Evolutionary conservation across 2,113 vertebrate species (phyloP).

Genomic region (Pangasianodon hypophthalmus): DNA sequence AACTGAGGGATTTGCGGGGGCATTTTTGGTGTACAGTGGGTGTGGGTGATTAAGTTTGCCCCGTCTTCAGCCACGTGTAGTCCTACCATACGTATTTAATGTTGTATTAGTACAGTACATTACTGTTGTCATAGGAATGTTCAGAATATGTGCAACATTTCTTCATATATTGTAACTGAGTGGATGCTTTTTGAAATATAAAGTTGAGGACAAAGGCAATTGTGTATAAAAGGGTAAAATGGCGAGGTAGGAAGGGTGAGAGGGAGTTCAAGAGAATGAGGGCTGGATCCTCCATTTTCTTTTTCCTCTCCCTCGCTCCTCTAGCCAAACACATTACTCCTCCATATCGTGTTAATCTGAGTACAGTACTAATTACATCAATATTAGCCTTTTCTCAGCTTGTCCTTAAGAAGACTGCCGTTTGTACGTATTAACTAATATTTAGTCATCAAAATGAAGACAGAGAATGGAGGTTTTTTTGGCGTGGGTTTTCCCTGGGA

Average conservation of each 20-base stretch:
- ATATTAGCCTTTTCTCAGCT: conserved; percentile 59
- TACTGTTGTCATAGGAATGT: conserved; percentile 93
- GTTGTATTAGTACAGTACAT: conserved; percentile 96
- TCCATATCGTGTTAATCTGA: conserved; percentile 60
- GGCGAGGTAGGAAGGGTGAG: conserved; percentile 18
- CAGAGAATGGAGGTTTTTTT: not conserved
- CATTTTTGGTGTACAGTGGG: conserved; percentile 58
- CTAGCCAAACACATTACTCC: conserved; percentile 42
- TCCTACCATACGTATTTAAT: conserved; percentile 77
- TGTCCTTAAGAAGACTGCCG: conserved; percentile 57
- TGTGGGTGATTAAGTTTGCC: conserved; percentile 46
- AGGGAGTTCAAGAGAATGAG: conserved; percentile 68
- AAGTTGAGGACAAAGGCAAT: conserved; percentile 72
- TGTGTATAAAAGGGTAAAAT: conserved; percentile 63
- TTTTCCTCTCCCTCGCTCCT: conserved; percentile 29
- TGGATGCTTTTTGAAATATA: conserved; percentile 74
- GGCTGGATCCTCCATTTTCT: conserved; percentile 84
- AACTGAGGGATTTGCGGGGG: conserved; percentile 42
- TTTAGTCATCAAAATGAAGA: conserved; percentile 55
- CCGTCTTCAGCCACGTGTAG: conserved; percentile 67
- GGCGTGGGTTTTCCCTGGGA: conserved; percentile 3
- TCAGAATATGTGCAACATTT: conserved; percentile 71
- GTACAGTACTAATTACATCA: conserved; percentile 50
- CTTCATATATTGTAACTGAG: conserved; percentile 76
- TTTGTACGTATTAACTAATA: conserved; percentile 65